These are phyloP conservation scores for Littorina saxatilis DNA, from an alignment of 1,140 invertebrate species.

Conservation along the genomic window DNA sequence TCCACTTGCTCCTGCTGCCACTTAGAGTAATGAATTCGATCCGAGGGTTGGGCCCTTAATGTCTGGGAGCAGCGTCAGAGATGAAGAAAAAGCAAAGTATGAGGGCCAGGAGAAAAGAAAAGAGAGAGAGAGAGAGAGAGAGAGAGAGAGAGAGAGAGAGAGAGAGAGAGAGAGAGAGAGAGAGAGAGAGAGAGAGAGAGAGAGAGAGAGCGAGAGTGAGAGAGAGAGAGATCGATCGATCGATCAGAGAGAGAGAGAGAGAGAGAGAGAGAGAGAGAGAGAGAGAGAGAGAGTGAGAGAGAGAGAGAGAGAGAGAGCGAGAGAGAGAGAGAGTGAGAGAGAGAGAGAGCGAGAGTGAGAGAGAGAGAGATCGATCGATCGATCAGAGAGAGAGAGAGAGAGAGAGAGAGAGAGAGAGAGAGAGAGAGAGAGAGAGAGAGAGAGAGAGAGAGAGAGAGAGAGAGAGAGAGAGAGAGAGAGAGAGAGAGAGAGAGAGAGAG, in stretches of 20 bases:
- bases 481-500: slow-evolving; percentile 11
- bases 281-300: neutral
- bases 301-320: slow-evolving; percentile 21
- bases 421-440: slow-evolving; percentile 11
- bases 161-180: slow-evolving; percentile 10
- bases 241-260: slow-evolving; percentile 28
- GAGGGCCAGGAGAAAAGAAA: neutral
- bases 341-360: slow-evolving; percentile 3
- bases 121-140: slow-evolving; percentile 10
- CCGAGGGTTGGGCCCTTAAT: neutral
- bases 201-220: neutral
- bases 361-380: too few species aligned
- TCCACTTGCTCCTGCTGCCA: too few species aligned
- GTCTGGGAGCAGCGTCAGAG: neutral
- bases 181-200: slow-evolving; percentile 15
- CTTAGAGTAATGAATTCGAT: too few species aligned
- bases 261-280: slow-evolving; percentile 25
- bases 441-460: neutral
- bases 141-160: slow-evolving; percentile 22
- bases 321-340: slow-evolving; percentile 22
- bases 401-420: slow-evolving; percentile 9
- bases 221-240: slow-evolving; percentile 12
- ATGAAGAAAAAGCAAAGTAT: neutral
- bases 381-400: too few species aligned
- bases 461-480: slow-evolving; percentile 15